Base-by-base conservation (phyloP, 2,888 invertebrate genomes). In the Byasa hedistus region DNA sequence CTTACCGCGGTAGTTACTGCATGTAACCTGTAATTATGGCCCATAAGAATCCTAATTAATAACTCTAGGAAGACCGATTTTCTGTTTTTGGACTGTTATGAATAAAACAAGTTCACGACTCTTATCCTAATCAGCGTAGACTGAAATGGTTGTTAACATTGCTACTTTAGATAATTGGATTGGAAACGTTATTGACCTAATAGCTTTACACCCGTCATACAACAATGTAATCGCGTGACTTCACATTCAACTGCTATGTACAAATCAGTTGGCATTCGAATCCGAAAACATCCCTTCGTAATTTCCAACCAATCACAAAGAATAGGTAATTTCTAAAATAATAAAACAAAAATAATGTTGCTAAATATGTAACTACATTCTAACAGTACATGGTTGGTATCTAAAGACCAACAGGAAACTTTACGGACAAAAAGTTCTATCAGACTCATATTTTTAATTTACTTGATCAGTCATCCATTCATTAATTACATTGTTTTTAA, bases 1-100 rank as follows among this genome's bases (percentile, higher is more conserved):
- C 67, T 70, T 64, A 59, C 44, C 61, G 32, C n/a, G 48, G 23
- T 44, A 36, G 23, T 57, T n/a, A 61, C 55, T 60, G 60, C 15
- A 51, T 59, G 39, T 56, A 62, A 56, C 44, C 22, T n/a, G 52
- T 56, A 57, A 57, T 52, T 52, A 52, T 52, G 21, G 21, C 52
- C 19, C 21, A 21, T 52, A 21, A 21, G 52, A 52, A 21, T 10
- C 8, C 52, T 52, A 52, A 52, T 52, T 52, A 52, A 52, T 21
- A n/a, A 52, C 21, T 52, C 21, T 21, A 21, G 52, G 21, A 21
- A 52, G 21, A 52, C 21, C 52, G 21, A 21, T n/a, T 21, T 52
- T 21, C 21, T 52, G 48, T 19, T 52, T 21, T 52, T 52, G 44
- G 44, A 44, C 19, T 19, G 44, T 44, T 44, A 44, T 15, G 17